Conservation (phyloP, 2,888 invertebrate species). For the Netelia melanura region DNA sequence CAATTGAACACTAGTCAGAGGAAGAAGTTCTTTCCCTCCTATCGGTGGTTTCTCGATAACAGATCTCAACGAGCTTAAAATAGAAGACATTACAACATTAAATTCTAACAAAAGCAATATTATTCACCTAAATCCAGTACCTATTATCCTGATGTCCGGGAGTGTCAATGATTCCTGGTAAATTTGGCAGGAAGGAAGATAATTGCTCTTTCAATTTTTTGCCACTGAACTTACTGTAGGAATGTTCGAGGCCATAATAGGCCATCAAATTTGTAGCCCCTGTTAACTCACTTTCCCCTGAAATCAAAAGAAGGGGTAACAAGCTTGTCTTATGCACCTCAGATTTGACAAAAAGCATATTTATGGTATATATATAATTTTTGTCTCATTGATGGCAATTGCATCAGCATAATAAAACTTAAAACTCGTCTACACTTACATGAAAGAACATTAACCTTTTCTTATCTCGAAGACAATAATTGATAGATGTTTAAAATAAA, state of each 20-base stretch:
- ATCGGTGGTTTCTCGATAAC: constrained; percentile 98
- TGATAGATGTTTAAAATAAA: too few species aligned
- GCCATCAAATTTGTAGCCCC: constrained; percentile 99
- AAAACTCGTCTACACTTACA: too few species aligned
- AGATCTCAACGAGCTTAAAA: constrained; percentile 93
- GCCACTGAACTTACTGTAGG: constrained; percentile 98
- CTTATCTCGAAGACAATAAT: too few species aligned
- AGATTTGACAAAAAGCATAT: constrained; percentile 19
- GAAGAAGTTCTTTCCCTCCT: constrained; percentile 95
- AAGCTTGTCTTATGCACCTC: constrained; percentile 3
- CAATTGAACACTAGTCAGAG: constrained; percentile 94
- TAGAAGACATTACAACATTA: constrained; percentile 36
- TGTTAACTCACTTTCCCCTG: constrained; percentile 96
- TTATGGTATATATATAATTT: not conserved
- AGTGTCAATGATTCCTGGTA: constrained; percentile 97
- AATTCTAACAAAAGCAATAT: constrained; percentile 25
- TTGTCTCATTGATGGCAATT: not conserved
- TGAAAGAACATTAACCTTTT: too few species aligned
- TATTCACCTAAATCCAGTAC: constrained; percentile 79
- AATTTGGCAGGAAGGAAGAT: constrained; percentile 96
- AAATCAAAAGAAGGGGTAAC: constrained; percentile 39
- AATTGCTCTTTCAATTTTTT: constrained; percentile 97
- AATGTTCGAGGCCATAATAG: constrained; percentile 98
- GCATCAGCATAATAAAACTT: too few species aligned
- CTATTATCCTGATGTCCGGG: constrained; percentile 92